These are phyloP conservation scores for Trichoplusia ni DNA, from an alignment of 1,140 invertebrate genomes.

Conservation along the genomic window DNA sequence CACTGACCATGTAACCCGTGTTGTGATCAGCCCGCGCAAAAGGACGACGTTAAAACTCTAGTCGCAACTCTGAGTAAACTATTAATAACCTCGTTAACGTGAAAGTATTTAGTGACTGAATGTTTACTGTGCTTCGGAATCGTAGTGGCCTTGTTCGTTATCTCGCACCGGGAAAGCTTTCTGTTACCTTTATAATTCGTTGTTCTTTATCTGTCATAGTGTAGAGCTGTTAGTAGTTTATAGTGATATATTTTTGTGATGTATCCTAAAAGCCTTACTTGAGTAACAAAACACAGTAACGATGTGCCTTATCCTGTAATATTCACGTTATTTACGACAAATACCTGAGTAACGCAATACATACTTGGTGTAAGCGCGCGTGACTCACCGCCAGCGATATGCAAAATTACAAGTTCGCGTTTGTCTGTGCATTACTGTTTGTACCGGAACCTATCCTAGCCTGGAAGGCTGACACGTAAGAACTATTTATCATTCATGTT, in stretches of 20 bases:
- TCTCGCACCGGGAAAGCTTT: conserved; percentile 62
- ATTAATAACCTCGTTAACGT: conserved; percentile 52
- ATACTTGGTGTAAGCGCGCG: conserved; percentile 44
- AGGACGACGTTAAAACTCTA: conserved; percentile 1
- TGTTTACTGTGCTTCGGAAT: conserved; percentile 59
- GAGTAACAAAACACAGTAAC: conserved; percentile 56
- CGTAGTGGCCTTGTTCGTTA: conserved; percentile 73
- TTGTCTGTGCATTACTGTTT: conserved; percentile 57
- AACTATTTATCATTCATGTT: conserved; percentile 20
- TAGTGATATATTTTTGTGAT: conserved; percentile 38
- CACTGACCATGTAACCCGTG: conserved; percentile 39
- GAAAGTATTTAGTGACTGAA: conserved; percentile 48
- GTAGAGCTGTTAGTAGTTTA: conserved; percentile 15
- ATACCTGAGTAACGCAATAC: conserved; percentile 34
- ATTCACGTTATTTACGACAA: conserved; percentile 45
- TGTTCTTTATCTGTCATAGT: conserved; percentile 43
- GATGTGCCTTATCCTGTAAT: conserved; percentile 74
- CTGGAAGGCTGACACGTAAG: conserved; percentile 67
- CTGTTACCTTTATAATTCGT: conserved; percentile 51
- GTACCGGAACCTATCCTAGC: conserved; percentile 60
- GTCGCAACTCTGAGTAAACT: conserved; percentile 41
- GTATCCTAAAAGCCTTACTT: conserved; percentile 44
- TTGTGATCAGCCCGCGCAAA: conserved; percentile 46
- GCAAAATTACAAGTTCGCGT: conserved; percentile 53
- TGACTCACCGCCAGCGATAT: conserved; percentile 59